Evolutionary conservation across 2,888 invertebrate species (phyloP), one percentile per base, ranked within the genome.

Genomic region (Hedychridium roseum): DNA sequence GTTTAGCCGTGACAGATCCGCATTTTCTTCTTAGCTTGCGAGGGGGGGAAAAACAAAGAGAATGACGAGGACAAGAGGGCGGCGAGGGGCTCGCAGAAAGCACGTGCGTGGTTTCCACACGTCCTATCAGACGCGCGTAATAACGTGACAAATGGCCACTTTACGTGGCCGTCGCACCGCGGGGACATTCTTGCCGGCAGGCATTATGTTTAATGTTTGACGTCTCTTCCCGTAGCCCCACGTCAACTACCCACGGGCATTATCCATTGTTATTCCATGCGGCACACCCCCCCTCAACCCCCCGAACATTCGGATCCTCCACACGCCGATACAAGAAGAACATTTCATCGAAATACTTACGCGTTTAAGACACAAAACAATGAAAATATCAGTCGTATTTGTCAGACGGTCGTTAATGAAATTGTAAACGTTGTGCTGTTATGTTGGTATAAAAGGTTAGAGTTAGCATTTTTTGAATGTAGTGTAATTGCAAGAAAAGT

Each of bases 61-160:
- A 34, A 7, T 38, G 37, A 6, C 23, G 21, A 34, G 40, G 49
- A 31, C 48, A 40, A 43, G 43, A 20, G 30, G 48, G 31, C 43
- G 54, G n/a, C n/a, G n/a, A n/a, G n/a, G n/a, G n/a, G n/a, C n/a
- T n/a, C n/a, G n/a, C n/a, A 57, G 51, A 49, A 54, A 54, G 50
- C 49, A 42, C 45, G 52, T 37, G 55, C 57, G 50, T 55, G 58
- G 54, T 51, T 61, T 56, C 50, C 64, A 57, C 59, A 60, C 60
- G 62, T 54, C 63, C 65, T 68, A 72, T 73, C 73, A 74, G 68
- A 72, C 66, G 66, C 54, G 59, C 60, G 70, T 72, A 73, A 74
- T 74, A 70, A 74, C 68, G 64, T 72, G 69, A 72, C 72, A 71
- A 74, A 74, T 72, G 62, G 71, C 70, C 71, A 74, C 71, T 74